Conservation (phyloP, 2,888 invertebrate genomes). For the Macrophya alboannulata region DNA sequence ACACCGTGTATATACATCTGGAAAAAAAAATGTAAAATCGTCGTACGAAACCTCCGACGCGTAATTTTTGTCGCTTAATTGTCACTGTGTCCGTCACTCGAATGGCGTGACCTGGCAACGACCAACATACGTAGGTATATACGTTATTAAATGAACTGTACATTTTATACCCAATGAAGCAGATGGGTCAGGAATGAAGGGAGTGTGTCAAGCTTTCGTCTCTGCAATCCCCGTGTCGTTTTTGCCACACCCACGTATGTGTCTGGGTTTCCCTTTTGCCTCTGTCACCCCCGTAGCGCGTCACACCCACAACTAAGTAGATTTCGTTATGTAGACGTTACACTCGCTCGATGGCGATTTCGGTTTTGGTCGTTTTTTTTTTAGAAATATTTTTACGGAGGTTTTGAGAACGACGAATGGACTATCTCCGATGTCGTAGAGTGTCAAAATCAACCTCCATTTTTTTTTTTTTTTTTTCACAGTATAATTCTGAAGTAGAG, state of each 20-base stretch:
- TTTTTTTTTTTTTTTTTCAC: not conserved
- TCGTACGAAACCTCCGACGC: not conserved
- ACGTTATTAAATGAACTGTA: constrained; percentile 32
- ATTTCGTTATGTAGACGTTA: not conserved
- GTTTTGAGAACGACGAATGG: not conserved
- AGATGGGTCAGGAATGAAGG: constrained; percentile 26
- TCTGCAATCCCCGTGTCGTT: not conserved
- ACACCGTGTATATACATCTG: not conserved
- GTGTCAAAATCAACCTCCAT: not conserved
- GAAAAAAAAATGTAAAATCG: not conserved
- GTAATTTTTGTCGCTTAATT: constrained; percentile 32
- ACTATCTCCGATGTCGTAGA: too few relatives aligned
- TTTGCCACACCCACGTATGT: constrained; percentile 10
- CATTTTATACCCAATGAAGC: not conserved
- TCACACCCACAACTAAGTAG: constrained; percentile 5
- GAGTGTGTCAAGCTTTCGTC: constrained; percentile 21
- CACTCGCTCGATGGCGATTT: not conserved
- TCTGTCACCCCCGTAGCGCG: not conserved
- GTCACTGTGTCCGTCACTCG: constrained; percentile 10
- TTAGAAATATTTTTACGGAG: not conserved
- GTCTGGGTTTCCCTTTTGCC: not conserved
- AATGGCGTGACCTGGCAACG: not conserved
- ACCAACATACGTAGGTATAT: not conserved
- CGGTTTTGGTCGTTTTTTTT: not conserved
- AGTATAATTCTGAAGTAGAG: not conserved